Evolutionary conservation across 2,113 vertebrate species (phyloP).

Genomic region (Leptobrachium ailaonicum): DNA sequence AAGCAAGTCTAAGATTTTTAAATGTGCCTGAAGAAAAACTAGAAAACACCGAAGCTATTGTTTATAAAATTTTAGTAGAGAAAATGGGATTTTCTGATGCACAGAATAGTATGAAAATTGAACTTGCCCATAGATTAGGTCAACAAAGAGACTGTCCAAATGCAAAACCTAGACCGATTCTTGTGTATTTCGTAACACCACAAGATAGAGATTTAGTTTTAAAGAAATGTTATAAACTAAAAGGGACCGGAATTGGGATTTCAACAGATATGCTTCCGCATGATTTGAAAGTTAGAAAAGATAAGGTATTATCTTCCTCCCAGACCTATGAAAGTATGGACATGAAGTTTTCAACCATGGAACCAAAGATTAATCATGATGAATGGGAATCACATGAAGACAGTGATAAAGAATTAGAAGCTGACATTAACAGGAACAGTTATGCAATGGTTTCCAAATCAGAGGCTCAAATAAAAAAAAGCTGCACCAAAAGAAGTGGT

Average conservation of each 20-base stretch:
- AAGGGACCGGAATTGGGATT: constrained; percentile 91
- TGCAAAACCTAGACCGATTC: constrained; percentile 92
- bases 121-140: constrained; percentile 91
- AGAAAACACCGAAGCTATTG: constrained; percentile 81
- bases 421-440: constrained; percentile 85
- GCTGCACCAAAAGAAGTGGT: constrained; percentile 64
- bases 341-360: constrained; percentile 80
- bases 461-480: constrained; percentile 74
- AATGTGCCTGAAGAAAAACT: constrained; percentile 91
- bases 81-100: constrained; percentile 93
- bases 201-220: constrained; percentile 93
- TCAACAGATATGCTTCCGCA: constrained; percentile 88
- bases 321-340: constrained; percentile 99
- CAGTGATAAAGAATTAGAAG: constrained; percentile 87
- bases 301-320: constrained; percentile 84
- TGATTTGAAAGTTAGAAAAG: constrained; percentile 86
- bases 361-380: constrained; percentile 77
- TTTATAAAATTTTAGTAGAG: constrained; percentile 87
- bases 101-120: constrained; percentile 85
- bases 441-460: constrained; percentile 85
- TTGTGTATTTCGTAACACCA: constrained; percentile 89
- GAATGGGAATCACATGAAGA: constrained; percentile 86
- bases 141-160: constrained; percentile 92
- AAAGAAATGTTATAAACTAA: constrained; percentile 98
- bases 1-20: constrained; percentile 87